Conservation (phyloP, 2,888 invertebrate genomes). For the Drosophila silvestris region DNA sequence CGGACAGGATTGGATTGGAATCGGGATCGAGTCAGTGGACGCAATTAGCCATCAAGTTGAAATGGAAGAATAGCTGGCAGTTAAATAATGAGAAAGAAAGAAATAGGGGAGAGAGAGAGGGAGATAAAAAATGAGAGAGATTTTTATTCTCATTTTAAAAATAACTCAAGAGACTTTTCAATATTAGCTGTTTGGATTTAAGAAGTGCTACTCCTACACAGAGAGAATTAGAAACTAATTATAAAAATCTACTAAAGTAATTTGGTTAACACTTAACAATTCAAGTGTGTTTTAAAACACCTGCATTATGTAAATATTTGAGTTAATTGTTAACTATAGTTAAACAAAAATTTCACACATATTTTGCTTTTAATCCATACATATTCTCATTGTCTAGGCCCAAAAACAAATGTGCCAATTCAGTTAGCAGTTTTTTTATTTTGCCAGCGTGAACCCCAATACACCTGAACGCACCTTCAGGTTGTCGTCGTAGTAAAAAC, state of each 20-base stretch:
- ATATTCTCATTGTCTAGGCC: not conserved
- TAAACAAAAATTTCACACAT: not conserved
- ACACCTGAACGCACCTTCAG: not conserved
- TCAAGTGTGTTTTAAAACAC: not conserved
- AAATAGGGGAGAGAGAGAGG: not conserved
- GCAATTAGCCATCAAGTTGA: conserved; percentile 28
- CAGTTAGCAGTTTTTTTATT: not conserved
- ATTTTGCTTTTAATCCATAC: not conserved
- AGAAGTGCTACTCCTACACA: not conserved
- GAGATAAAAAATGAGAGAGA: not conserved
- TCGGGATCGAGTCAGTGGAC: conserved; percentile 23
- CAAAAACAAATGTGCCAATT: conserved; percentile 5
- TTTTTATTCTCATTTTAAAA: not conserved
- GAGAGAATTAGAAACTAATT: not conserved
- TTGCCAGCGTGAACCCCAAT: not conserved
- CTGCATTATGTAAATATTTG: not conserved
- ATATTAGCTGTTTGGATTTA: not conserved
- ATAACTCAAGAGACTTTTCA: not conserved
- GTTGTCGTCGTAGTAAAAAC: not conserved
- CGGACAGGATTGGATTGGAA: conserved; percentile 29
- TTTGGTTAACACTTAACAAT: not conserved
- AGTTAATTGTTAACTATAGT: not conserved
- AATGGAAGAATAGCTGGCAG: conserved; percentile 18
- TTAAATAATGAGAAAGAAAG: conserved; percentile 7
- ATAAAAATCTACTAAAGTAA: not conserved